Base-by-base conservation (phyloP, 2,113 vertebrate genomes). In the Eulemur macaco region DNA sequence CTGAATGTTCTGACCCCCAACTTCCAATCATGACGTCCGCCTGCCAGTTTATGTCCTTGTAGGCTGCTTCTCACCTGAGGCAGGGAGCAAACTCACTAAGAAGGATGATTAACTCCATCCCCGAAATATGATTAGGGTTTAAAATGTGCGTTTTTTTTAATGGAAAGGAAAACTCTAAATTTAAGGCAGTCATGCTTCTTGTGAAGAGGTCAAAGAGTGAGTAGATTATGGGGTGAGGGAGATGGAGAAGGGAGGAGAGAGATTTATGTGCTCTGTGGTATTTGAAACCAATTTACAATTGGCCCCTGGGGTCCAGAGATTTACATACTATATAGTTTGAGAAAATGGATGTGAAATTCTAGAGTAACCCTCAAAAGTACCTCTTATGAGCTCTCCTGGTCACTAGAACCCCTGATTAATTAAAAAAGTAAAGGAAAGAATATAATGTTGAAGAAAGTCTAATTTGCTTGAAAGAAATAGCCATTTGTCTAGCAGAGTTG, bases 211-310 rank as follows among this genome's bases (percentile, higher is more conserved):
- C 97, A 96, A 90, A 97, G 71, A 95, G 73, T 96, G 71, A 96
- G 54, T 58, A 93, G 85, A 84, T 97, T 93, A 93, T 39, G 52
- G 69, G 29, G 60, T 93, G 56, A 85, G 34, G 42, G 56, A 31
- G 71, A 92, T 74, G 60, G 84, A 93, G 83, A 91, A 83, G 23
- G 39, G 74, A 83, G 82, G 39, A 92, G 54, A 39, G 94, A 96
- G 93, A 97, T 97, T 97, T 92, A 97, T 93, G 77, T 52, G 54
- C 52, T 95, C 68, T 17, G 7, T 95, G 93, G 93, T 94, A 86
- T 97, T 95, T 90, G 89, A 98, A 97, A 96, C 69, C 82, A 95
- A 89, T 76, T 97, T 60, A 92, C 37, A 96, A 94, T 21, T 85
- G 74, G 86, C 34, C 68, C 39, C 89, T 18, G 31, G 86, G 86